Base-by-base conservation (phyloP, 2,888 invertebrate species). In the Panzeria rudis region DNA sequence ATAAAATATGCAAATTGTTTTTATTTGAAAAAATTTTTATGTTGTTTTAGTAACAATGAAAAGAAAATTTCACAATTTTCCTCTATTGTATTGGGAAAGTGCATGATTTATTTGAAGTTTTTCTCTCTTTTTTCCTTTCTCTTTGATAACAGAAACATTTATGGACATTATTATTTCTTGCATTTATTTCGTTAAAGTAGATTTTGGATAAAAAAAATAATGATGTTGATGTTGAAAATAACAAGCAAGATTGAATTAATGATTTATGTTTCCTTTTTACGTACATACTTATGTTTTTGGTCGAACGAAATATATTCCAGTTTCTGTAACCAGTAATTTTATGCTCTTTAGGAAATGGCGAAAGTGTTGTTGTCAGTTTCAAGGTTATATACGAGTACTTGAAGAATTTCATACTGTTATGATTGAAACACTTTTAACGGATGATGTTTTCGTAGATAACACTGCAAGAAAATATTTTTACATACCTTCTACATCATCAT, bases 1-100 rank as follows among this genome's bases (percentile, higher is more conserved):
- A 41, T 61, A 72, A 68, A 83, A 72, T n/a, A 83, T 73, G 78
- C 47, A 78, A 83, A 83, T 78, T 80, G 35, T 72, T 80, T 64
- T 64, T 54, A 25, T 50, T 56, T 44, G 3, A 35, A 54, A 11
- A 6, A 6, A 4, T 71, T 61, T 44, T 47, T 41, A 35, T 61
- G 50, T 50, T 68, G 23, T n/a, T 17, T 50, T 38, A 11, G 9
- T 32, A 32, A 44, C 8, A 56, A 64, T 17, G 35, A 47, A 72
- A 73, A 54, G n/a, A 44, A 84, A 80, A 66, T 76, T 76, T 75
- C 71, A 71, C 52, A 81, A 76, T 56, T 76, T 76, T 71, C 64
- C 17, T 72, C 35, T 83, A 52, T 83, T 73, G 75, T 84, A 50
- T 79, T 68, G 66, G 52, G 71, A 80, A 80, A 80, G 73, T 73